Evolutionary conservation across 1,140 invertebrate species (phyloP).

Genomic region (Agrypnia vestita): DNA sequence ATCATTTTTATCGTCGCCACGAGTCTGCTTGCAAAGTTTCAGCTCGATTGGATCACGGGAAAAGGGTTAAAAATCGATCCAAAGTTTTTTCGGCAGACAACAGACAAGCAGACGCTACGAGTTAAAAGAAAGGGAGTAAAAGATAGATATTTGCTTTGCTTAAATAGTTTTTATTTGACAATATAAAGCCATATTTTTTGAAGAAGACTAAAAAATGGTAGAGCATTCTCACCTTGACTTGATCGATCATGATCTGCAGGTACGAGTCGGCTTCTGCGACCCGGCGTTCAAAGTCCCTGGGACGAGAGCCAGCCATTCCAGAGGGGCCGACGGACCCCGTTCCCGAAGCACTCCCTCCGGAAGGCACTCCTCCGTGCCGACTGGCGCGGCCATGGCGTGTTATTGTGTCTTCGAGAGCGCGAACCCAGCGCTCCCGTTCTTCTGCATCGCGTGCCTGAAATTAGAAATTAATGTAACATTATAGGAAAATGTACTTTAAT

Average conservation of each 20-base stretch:
- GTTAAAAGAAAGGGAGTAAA: no score
- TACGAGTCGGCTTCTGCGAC: slow-evolving; percentile 96
- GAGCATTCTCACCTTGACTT: slow-evolving; percentile 78
- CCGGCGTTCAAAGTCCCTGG: slow-evolving; percentile 85
- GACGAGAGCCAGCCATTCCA: slow-evolving; percentile 67
- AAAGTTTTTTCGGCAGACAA: no score
- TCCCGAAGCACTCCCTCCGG: slow-evolving; percentile 72
- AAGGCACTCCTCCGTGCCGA: slow-evolving; percentile 76
- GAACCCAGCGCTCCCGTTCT: slow-evolving; percentile 96
- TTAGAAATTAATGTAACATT: background rate
- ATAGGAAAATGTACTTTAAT: no score
- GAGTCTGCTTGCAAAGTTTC: no score
- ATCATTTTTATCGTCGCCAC: no score
- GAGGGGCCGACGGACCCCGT: slow-evolving; percentile 63
- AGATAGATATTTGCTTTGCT: no score
- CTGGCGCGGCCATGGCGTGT: slow-evolving; percentile 81
- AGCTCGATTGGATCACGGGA: no score
- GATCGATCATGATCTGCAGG: slow-evolving; percentile 96
- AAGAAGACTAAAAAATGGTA: no score
- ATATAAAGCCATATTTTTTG: background rate
- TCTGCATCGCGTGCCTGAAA: slow-evolving; percentile 90
- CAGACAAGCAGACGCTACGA: no score
- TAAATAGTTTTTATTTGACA: background rate
- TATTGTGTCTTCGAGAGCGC: slow-evolving; percentile 95
- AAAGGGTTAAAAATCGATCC: no score